Percentiles rank a stretch among this genome's conserved stretches.
These are phyloP conservation scores for Maniola hyperantus DNA, from an alignment of 2,888 invertebrate species.

Conservation along the genomic window DNA sequence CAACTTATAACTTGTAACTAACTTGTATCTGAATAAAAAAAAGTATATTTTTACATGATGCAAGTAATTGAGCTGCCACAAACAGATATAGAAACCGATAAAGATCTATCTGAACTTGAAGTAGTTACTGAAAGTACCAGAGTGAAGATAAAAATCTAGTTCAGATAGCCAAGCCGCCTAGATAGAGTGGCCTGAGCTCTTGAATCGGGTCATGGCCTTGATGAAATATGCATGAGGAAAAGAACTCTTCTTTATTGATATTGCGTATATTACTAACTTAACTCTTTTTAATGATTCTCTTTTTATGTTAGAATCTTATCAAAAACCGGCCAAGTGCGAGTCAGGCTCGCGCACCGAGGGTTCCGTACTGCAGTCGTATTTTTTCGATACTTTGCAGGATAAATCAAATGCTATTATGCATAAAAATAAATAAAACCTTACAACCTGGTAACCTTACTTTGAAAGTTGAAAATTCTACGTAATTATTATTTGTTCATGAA, in stretches of 20 bases:
- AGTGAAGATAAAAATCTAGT: slow-evolving; percentile 56
- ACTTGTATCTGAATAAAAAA: no score
- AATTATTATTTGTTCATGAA: no score
- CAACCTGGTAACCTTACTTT: no score
- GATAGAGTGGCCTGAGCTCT: slow-evolving; percentile 63
- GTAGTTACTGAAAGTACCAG: slow-evolving; percentile 51
- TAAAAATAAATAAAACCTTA: no score
- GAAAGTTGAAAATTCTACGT: no score
- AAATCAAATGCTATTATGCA: no score
- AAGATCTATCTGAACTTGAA: slow-evolving; percentile 60
- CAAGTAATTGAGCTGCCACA: slow-evolving; percentile 1
- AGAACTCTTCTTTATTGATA: slow-evolving; percentile 34
- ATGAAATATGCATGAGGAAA: slow-evolving; percentile 42
- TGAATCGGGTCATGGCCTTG: slow-evolving; percentile 63
- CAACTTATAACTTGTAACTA: no score
- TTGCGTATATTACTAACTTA: slow-evolving; percentile 26
- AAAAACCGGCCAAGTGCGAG: no score
- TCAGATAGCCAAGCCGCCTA: slow-evolving; percentile 58
- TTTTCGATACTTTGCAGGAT: no score
- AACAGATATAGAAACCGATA: slow-evolving; percentile 45
- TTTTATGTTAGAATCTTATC: not conserved
- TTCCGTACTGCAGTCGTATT: no score
- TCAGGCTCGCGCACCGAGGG: no score
- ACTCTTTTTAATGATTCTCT: not conserved
- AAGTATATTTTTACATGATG: not conserved